Base-by-base conservation (phyloP, 2,888 invertebrate genomes). In the Campopleginae sp. region DNA sequence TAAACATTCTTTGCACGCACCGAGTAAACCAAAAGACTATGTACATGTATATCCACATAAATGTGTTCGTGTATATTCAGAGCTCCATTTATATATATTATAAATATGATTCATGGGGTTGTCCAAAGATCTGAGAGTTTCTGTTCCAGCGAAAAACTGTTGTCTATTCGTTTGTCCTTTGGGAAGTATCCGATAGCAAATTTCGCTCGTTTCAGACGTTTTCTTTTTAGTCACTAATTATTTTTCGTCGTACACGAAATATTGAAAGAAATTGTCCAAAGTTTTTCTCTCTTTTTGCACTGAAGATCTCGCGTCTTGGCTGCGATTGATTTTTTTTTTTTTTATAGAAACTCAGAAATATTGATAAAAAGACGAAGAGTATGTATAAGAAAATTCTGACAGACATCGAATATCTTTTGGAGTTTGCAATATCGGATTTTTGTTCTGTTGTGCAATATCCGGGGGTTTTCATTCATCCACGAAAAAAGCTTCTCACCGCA, bases 1-100 rank as follows among this genome's bases (percentile, higher is more conserved):
- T 91, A 91, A 92, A 91, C 91, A 92, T 91, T 90, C 91, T 89
- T 91, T 85, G 86, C 87, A 70, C 76, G 86, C 79, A 75, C 77
- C 44, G 83, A 84, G 87, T 88, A 86, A 87, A 88, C 88, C 82
- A 86, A 86, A 88, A 88, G 84, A 82, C 84, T 82, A 33, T 83
- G 84, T 75, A 46, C 74, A 44, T 58, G 44, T 66, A 19, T 63
- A 70, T 66, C 51, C 42, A 19, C 51, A 46, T 61, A 23, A 1
- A 38, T 6, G 27, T 14, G 14, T 31, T 19, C 4, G 33, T 42
- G 33, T 46, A 54, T 5, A 27, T 58, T 3, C 27, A 27, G 10
- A 27, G 44, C 27, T 66, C 44, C 38, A 76, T 68, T 70, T 76
- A 38, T 80, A 46, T 63, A 23, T 75, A 27, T 58, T 54, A 27